A percentile compares a stretch with the other conserved stretches of the same genome.
These are phyloP conservation scores for Xanthostigma xanthostigma DNA, from an alignment of 2,888 invertebrate genomes.

Conservation along the genomic window DNA sequence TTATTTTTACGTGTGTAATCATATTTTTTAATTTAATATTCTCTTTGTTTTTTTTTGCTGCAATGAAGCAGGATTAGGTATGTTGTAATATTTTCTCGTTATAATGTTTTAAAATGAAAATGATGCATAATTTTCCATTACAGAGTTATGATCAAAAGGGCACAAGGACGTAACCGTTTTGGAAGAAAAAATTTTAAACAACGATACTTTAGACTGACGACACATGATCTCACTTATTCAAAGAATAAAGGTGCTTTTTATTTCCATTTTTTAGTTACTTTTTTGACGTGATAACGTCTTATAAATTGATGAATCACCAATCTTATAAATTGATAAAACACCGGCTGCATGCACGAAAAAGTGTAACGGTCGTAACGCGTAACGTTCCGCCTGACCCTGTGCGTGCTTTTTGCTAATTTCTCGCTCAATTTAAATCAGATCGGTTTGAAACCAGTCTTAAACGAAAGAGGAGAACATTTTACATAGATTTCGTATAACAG, in stretches of 20 bases:
- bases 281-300: too few relatives aligned
- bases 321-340: too few relatives aligned
- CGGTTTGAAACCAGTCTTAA: too few relatives aligned
- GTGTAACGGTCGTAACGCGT: too few relatives aligned
- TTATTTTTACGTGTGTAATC: too few relatives aligned
- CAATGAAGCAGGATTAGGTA: constrained; percentile 22
- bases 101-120: constrained; percentile 3
- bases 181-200: constrained; percentile 68
- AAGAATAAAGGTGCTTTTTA: constrained; percentile 41
- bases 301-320: too few relatives aligned
- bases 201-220: constrained; percentile 77
- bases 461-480: too few relatives aligned
- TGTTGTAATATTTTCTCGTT: constrained; percentile 7
- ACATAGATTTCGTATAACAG: too few relatives aligned
- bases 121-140: constrained; percentile 16
- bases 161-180: constrained; percentile 69
- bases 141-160: constrained; percentile 81
- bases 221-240: constrained; percentile 52
- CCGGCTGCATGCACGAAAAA: too few relatives aligned
- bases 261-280: not conserved
- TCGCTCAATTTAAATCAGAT: too few relatives aligned
- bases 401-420: too few relatives aligned
- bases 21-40: constrained; percentile 4
- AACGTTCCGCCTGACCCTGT: too few relatives aligned
- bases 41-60: constrained; percentile 11